These are phyloP conservation scores for Achlya flavicornis DNA, from an alignment of 2,888 invertebrate species.

Conservation along the genomic window DNA sequence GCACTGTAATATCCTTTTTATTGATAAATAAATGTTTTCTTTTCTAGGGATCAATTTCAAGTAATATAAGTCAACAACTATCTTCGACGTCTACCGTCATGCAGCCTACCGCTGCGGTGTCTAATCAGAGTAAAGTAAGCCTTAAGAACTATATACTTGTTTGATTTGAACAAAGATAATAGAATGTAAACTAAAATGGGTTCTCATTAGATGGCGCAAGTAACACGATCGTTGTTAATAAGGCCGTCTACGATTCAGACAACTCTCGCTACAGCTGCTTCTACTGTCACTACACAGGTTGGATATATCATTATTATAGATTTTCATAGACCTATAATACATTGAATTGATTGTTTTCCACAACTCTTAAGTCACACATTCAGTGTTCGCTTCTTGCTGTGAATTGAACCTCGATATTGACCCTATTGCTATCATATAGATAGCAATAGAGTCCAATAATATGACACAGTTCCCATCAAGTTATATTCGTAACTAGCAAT, in stretches of 20 bases:
- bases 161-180: not conserved
- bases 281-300: slow-evolving; percentile 62
- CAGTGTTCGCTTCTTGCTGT: slow-evolving; percentile 15
- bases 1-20: too few relatives aligned
- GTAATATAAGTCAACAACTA: slow-evolving; percentile 37
- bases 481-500: too few relatives aligned
- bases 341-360: too few relatives aligned
- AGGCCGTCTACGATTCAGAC: slow-evolving; percentile 62
- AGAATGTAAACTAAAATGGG: not conserved
- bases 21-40: slow-evolving; percentile 9
- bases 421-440: too few relatives aligned
- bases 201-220: slow-evolving; percentile 55
- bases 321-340: not conserved
- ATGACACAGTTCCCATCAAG: not conserved
- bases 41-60: slow-evolving; percentile 35
- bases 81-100: slow-evolving; percentile 41
- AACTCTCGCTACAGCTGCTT: slow-evolving; percentile 53
- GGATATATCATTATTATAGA: slow-evolving; percentile 2
- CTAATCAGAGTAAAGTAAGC: slow-evolving; percentile 54
- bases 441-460: too few relatives aligned
- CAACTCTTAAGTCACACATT: not conserved
- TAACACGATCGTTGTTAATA: slow-evolving; percentile 72
- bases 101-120: slow-evolving; percentile 39
- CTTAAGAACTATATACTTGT: not conserved
- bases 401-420: not conserved